These are phyloP conservation scores for Drosophila tani DNA, from an alignment of 1,140 invertebrate species.

Conservation along the genomic window DNA sequence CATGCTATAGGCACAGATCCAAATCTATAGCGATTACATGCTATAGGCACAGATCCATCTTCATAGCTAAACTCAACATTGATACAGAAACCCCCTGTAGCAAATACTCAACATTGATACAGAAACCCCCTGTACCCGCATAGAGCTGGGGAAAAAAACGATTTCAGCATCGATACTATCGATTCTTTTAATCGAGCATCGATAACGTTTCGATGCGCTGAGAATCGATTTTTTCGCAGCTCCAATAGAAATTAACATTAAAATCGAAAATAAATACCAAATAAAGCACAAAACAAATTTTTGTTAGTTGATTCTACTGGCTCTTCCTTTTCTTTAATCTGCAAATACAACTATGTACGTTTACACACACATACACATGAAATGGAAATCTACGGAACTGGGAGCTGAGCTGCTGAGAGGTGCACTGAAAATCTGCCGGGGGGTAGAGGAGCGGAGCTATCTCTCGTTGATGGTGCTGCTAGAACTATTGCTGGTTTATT, in stretches of 20 bases:
- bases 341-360: conserved; percentile 57
- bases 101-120: conserved; percentile 15
- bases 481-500: conserved; percentile 36
- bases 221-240: too few relatives aligned
- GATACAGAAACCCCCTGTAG: too few relatives aligned
- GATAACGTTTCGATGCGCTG: too few relatives aligned
- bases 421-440: conserved; percentile 44
- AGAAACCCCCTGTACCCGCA: conserved; percentile 1
- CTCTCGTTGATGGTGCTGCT: conserved; percentile 51
- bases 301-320: conserved; percentile 57
- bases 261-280: conserved; percentile 35
- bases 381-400: conserved; percentile 56
- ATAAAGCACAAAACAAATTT: conserved; percentile 49
- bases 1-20: conserved; percentile 59
- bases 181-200: too few relatives aligned
- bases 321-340: conserved; percentile 61
- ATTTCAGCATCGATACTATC: too few relatives aligned
- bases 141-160: too few relatives aligned
- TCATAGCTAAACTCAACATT: conserved; percentile 40
- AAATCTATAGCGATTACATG: conserved; percentile 78
- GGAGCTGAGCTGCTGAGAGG: conserved; percentile 17
- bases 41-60: conserved; percentile 46
- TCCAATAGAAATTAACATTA: conserved; percentile 11
- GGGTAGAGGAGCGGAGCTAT: conserved; percentile 47
- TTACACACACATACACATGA: conserved; percentile 57